These are phyloP conservation scores for Sylvia borin DNA, from an alignment of 2,797 vertebrate species.

Conservation along the genomic window DNA sequence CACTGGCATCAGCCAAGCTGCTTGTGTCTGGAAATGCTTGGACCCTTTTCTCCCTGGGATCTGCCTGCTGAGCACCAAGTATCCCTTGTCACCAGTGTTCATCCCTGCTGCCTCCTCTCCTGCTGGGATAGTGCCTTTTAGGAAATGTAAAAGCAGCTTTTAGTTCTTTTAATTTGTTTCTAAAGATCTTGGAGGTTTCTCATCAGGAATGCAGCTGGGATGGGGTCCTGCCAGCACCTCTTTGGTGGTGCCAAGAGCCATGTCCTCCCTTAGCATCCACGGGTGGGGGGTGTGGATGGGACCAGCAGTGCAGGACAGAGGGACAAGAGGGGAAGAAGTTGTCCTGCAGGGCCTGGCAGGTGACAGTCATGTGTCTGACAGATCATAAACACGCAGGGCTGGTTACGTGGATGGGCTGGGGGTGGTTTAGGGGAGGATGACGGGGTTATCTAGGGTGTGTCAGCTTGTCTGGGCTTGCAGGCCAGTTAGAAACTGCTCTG, in stretches of 20 bases:
- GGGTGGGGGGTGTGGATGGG: neutral
- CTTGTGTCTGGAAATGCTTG: neutral
- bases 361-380: constrained; percentile 31
- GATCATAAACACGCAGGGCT: neutral
- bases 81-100: neutral
- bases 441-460: constrained; percentile 36
- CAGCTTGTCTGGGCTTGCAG: constrained; percentile 47
- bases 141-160: neutral
- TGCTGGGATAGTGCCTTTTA: neutral
- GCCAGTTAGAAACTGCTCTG: neutral
- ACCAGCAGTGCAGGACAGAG: neutral
- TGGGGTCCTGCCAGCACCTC: neutral
- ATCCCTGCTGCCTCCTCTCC: neutral
- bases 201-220: neutral
- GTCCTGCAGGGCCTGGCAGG: constrained; percentile 33
- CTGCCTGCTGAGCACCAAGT: neutral
- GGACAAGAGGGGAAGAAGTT: neutral
- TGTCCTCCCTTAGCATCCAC: rapidly evolving
- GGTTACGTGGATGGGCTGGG: neutral
- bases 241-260: rapidly evolving
- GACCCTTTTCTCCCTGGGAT: neutral
- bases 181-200: neutral
- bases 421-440: constrained; percentile 36
- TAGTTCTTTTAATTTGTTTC: neutral
- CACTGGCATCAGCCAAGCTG: neutral